These are phyloP conservation scores for Scaptomyza cyrtandrae DNA, from an alignment of 2,888 invertebrate species.

Conservation along the genomic window DNA sequence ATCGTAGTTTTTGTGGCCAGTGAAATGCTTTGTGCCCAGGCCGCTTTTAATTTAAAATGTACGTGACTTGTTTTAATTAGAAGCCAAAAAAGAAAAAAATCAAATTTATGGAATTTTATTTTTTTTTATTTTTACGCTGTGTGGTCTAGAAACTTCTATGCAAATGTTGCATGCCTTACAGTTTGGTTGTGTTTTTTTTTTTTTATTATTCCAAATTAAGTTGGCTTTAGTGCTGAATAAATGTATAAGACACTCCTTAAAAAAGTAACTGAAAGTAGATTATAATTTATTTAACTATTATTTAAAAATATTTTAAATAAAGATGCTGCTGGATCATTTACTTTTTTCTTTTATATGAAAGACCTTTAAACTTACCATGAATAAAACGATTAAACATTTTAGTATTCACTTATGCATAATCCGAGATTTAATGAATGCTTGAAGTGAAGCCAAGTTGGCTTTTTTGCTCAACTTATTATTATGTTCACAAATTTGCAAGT, in stretches of 20 bases:
- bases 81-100: not conserved
- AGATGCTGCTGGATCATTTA: too few species aligned
- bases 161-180: conserved; percentile 38
- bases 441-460: conserved; percentile 5
- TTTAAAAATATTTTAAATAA: not conserved
- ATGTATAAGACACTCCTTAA: not conserved
- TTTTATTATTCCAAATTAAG: not conserved
- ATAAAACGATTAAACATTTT: not conserved
- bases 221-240: conserved; percentile 24
- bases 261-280: not conserved
- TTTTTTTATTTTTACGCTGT: conserved; percentile 13
- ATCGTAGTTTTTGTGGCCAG: conserved; percentile 65
- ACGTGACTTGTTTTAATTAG: conserved; percentile 79
- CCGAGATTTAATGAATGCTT: not conserved
- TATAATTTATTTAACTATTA: not conserved
- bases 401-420: conserved; percentile 14
- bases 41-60: conserved; percentile 73
- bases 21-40: conserved; percentile 50
- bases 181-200: not conserved
- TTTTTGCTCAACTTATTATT: conserved; percentile 49
- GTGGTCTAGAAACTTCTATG: conserved; percentile 19
- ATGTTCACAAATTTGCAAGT: conserved; percentile 61
- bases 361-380: not conserved
- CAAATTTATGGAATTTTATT: conserved; percentile 47
- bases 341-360: too few species aligned